phyloP scores from a whole-genome alignment of 2,797 vertebrate species.

The Coregonus ussuriensis region DNA sequence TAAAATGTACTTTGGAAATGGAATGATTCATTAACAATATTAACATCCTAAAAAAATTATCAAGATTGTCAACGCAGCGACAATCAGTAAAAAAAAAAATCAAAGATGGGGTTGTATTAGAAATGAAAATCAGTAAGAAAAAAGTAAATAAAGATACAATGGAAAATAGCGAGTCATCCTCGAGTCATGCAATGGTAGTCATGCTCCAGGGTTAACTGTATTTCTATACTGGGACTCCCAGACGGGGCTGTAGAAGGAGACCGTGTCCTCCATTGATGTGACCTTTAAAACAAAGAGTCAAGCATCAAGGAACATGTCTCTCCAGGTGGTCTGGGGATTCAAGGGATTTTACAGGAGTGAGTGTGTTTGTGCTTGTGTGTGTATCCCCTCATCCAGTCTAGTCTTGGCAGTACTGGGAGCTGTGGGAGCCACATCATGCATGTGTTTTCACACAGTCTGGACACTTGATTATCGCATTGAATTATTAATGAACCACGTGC shows the following conservation, averaged over 20 bases:
- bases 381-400: not conserved
- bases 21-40: no score
- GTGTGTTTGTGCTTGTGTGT: no score
- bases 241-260: slow-evolving; percentile 21
- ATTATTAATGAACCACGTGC: slow-evolving; percentile 32
- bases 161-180: not conserved
- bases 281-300: slow-evolving; percentile 40
- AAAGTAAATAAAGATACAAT: no score
- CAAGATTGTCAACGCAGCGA: no score
- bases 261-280: slow-evolving; percentile 36
- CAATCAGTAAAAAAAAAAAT: no score
- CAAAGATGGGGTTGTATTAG: no score
- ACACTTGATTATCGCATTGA: slow-evolving; percentile 39
- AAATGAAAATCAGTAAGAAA: no score
- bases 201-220: not conserved
- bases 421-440: slow-evolving; percentile 34
- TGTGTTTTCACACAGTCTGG: slow-evolving; percentile 36
- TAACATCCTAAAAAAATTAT: no score
- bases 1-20: no score
- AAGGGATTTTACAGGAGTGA: not conserved
- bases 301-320: slow-evolving; percentile 21
- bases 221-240: not conserved
- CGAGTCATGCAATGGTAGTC: not conserved
- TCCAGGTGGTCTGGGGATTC: not conserved
- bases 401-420: slow-evolving; percentile 21